phyloP scores from a whole-genome alignment of 2,888 invertebrate species.

The Thymelicus acteon region DNA sequence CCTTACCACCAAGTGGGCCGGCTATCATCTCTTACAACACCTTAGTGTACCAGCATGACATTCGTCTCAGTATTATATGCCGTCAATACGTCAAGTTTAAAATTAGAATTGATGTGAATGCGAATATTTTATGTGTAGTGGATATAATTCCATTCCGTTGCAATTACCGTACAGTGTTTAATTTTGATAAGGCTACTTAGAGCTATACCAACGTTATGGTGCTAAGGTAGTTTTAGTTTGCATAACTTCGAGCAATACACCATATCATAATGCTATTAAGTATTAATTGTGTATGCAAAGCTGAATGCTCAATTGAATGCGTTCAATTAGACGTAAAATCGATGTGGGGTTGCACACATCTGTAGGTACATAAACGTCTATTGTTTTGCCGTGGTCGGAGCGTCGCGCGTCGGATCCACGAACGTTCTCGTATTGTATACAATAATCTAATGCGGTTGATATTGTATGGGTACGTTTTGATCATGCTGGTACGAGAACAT shows the following conservation, averaged over 20 bases:
- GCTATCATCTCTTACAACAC: no score
- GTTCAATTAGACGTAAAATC: slow-evolving; percentile 83
- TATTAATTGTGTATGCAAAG: slow-evolving; percentile 68
- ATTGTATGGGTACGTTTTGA: no score
- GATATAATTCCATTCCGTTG: neutral
- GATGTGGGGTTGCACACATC: slow-evolving; percentile 56
- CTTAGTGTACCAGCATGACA: no score
- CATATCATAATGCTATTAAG: slow-evolving; percentile 74
- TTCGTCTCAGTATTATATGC: no score
- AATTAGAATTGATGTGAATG: no score
- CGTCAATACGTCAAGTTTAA: no score
- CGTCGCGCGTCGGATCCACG: neutral
- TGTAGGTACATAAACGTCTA: slow-evolving; percentile 30
- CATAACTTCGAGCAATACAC: slow-evolving; percentile 37
- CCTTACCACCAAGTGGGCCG: no score
- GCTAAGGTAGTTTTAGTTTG: slow-evolving; percentile 34
- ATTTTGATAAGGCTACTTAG: slow-evolving; percentile 2
- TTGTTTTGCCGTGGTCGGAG: slow-evolving; percentile 25
- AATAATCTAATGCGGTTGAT: neutral
- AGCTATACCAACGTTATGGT: neutral
- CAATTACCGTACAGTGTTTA: slow-evolving; percentile 3
- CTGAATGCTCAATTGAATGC: slow-evolving; percentile 78
- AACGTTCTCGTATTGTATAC: slow-evolving; percentile 11
- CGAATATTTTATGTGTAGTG: no score
- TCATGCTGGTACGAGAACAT: no score